Conservation (phyloP, 1,140 invertebrate species). For the Caerostris extrusa region DNA sequence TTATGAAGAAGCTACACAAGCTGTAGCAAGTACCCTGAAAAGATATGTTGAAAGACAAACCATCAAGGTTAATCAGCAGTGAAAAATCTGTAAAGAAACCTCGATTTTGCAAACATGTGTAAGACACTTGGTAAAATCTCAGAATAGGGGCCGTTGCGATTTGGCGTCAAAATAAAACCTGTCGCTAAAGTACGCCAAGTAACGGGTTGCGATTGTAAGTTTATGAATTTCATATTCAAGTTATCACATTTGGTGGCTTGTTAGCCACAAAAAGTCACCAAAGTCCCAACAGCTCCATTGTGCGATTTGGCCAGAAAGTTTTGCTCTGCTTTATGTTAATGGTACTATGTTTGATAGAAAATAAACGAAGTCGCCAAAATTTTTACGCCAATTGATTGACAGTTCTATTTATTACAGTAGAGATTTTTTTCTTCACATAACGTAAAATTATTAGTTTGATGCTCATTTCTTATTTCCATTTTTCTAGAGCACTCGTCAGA, state of each 20-base stretch:
- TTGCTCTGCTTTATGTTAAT: neutral
- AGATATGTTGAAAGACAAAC: slow-evolving; percentile 51
- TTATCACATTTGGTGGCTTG: too few species aligned
- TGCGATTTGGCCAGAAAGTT: too few species aligned
- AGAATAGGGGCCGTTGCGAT: too few species aligned
- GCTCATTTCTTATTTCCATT: neutral
- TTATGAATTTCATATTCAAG: too few species aligned
- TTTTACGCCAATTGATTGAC: neutral
- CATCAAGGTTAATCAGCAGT: neutral
- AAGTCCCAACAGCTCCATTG: too few species aligned
- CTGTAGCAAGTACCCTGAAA: neutral
- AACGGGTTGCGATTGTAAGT: too few species aligned
- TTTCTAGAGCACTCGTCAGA: neutral
- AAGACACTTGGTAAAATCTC: neutral
- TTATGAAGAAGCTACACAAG: neutral
- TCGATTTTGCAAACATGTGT: slow-evolving; percentile 47
- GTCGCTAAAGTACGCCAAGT: too few species aligned
- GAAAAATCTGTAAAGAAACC: neutral
- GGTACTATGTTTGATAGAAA: neutral
- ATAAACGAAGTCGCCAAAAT: neutral
- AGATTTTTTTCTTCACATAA: neutral
- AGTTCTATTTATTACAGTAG: neutral
- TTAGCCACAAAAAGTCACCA: too few species aligned
- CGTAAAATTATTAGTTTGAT: neutral
- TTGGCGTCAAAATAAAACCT: too few species aligned